These are phyloP conservation scores for Hesperophylax magnus DNA, from an alignment of 1,140 invertebrate genomes.

Conservation along the genomic window DNA sequence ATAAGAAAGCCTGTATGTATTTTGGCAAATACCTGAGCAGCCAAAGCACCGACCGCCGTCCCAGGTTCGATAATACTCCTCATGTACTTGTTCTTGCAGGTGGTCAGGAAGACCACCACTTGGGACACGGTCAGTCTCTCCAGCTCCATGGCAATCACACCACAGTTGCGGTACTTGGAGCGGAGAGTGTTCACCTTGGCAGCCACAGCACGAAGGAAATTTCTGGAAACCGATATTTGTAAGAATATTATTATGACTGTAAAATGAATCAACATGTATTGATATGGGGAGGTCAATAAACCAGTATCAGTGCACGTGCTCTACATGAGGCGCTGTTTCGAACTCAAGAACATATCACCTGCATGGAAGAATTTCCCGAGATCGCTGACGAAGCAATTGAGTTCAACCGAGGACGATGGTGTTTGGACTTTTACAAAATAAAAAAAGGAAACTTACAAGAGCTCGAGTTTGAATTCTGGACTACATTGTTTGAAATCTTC, in stretches of 20 bases:
- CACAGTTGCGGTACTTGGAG: slow-evolving; percentile 67
- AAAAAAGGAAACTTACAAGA: too few species aligned
- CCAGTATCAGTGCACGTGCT: too few species aligned
- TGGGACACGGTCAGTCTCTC: slow-evolving; percentile 87
- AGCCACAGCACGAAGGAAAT: slow-evolving; percentile 75
- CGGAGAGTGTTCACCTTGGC: slow-evolving; percentile 68
- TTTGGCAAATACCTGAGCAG: slow-evolving; percentile 74
- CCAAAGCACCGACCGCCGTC: slow-evolving; percentile 96
- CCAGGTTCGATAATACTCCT: slow-evolving; percentile 92
- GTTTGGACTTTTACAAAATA: too few species aligned
- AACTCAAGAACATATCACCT: too few species aligned
- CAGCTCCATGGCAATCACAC: slow-evolving; percentile 74
- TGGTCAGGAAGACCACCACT: slow-evolving; percentile 86
- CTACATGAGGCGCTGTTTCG: too few species aligned
- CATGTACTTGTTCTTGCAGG: slow-evolving; percentile 91
- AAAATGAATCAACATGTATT: too few species aligned
- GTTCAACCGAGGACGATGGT: too few species aligned
- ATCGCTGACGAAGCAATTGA: too few species aligned
- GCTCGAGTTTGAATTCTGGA: slow-evolving; percentile 81
- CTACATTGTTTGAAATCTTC: slow-evolving; percentile 77
- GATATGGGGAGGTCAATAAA: too few species aligned
- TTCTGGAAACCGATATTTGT: slow-evolving; percentile 60
- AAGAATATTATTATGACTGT: neutral
- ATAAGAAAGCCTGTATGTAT: too few species aligned
- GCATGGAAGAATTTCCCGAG: too few species aligned